Conservation (phyloP, 53 echinoderm and acorn worm species). For the Henricia sp. region DNA sequence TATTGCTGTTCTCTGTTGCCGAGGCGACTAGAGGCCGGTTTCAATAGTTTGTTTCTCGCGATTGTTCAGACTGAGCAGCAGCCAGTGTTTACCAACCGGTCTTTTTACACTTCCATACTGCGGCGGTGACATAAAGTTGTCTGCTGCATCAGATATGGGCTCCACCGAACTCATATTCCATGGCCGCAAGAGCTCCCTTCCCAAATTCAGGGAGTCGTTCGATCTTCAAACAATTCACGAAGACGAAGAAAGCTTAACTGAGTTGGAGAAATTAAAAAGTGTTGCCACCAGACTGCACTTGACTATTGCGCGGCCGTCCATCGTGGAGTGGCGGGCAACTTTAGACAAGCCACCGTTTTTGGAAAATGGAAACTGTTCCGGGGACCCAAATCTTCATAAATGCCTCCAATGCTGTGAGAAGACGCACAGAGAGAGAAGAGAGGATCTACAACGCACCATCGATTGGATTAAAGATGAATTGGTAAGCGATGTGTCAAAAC, state of each 20-base stretch:
- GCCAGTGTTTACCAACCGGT: neutral
- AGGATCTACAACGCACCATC: slow-evolving; percentile 28
- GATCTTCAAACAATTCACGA: slow-evolving; percentile 59
- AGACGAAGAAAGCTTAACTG: slow-evolving; percentile 48
- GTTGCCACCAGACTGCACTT: slow-evolving; percentile 57
- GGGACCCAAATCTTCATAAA: neutral
- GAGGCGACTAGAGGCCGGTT: too few relatives aligned
- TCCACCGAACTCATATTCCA: neutral
- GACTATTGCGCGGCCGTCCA: slow-evolving; percentile 50
- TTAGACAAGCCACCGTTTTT: slow-evolving; percentile 42
- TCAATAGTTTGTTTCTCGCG: neutral
- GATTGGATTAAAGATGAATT: slow-evolving; percentile 55
- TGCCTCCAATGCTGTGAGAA: slow-evolving; percentile 19
- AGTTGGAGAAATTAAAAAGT: slow-evolving; percentile 50
- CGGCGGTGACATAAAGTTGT: neutral
- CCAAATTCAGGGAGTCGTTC: slow-evolving; percentile 27
- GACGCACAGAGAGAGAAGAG: slow-evolving; percentile 26
- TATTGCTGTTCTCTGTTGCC: too few relatives aligned
- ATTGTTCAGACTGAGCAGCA: neutral
- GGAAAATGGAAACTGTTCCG: neutral
- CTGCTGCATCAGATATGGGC: neutral
- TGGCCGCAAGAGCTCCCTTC: slow-evolving; percentile 10
- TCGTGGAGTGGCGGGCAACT: slow-evolving; percentile 59
- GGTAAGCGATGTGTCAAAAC: slow-evolving; percentile 53
- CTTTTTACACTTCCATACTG: neutral